These are phyloP conservation scores for Leucophenga maculata DNA, from an alignment of 2,888 invertebrate species.

Conservation along the genomic window DNA sequence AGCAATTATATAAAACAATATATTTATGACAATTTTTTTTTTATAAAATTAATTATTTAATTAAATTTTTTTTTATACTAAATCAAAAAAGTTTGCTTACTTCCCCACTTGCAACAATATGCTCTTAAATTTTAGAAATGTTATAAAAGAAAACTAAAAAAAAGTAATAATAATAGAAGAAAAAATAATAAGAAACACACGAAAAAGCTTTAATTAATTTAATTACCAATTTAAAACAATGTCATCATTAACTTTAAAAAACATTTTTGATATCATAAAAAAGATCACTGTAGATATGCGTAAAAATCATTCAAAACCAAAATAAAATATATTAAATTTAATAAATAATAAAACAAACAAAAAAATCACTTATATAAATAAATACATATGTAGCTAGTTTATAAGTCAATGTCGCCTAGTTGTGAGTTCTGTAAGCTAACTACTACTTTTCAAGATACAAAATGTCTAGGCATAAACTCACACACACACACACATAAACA, in stretches of 20 bases:
- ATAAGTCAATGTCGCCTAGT: constrained; percentile 67
- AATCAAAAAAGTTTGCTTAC: too few relatives aligned
- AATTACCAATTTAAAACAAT: constrained; percentile 51
- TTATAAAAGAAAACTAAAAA: constrained; percentile 24
- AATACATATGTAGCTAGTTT: constrained; percentile 48
- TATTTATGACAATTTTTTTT: too few relatives aligned
- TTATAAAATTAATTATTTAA: too few relatives aligned
- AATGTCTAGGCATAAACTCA: constrained; percentile 40
- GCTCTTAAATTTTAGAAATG: too few relatives aligned
- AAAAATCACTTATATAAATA: constrained; percentile 52
- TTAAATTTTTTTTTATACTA: too few relatives aligned
- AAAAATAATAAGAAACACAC: constrained; percentile 40
- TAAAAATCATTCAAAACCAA: not conserved
- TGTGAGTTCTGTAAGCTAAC: constrained; percentile 59
- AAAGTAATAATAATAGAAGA: too few relatives aligned
- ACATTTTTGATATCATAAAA: constrained; percentile 26
- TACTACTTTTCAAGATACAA: constrained; percentile 34
- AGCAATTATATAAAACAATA: too few relatives aligned
- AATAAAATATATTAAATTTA: constrained; percentile 45
- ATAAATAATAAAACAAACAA: constrained; percentile 46
- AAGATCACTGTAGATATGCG: constrained; percentile 40
- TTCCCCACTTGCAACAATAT: too few relatives aligned
- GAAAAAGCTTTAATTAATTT: constrained; percentile 67
- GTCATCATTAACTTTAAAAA: constrained; percentile 28
- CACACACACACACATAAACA: constrained; percentile 26